These are phyloP conservation scores for Puntigrus tetrazona DNA, from an alignment of 2,113 vertebrate genomes.

Conservation along the genomic window DNA sequence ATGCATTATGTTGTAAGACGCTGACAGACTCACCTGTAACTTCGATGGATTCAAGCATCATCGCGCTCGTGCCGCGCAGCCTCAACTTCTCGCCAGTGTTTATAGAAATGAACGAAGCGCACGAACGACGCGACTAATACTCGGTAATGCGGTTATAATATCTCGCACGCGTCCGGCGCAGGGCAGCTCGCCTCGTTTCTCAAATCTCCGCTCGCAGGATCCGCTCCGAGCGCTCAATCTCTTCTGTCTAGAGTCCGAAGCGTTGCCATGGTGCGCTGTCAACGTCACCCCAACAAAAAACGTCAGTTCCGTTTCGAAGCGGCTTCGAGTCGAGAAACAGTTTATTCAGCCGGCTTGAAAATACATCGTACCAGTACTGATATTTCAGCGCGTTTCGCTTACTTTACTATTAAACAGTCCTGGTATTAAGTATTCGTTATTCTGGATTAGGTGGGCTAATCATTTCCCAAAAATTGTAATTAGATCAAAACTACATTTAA, in stretches of 20 bases:
- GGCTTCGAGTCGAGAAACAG: neutral
- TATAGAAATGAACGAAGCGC: neutral
- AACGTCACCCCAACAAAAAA: neutral
- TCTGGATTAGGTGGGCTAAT: too few species aligned
- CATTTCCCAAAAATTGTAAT: too few species aligned
- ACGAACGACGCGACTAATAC: neutral
- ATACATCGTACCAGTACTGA: too few species aligned
- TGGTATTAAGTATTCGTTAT: too few species aligned
- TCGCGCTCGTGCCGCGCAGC: conserved; percentile 18
- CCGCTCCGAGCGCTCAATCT: neutral
- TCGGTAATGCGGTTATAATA: neutral
- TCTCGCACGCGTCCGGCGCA: neutral
- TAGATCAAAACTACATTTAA: too few species aligned
- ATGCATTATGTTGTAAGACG: too few species aligned
- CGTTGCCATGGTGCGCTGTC: conserved; percentile 40
- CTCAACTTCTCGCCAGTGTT: neutral
- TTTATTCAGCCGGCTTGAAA: too few species aligned
- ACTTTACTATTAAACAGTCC: too few species aligned
- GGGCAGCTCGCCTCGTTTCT: neutral
- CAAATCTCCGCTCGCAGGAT: neutral
- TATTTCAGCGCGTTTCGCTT: too few species aligned
- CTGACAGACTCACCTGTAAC: conserved; percentile 72
- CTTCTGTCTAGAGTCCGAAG: neutral
- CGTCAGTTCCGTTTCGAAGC: conserved; percentile 36
- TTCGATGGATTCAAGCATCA: conserved; percentile 72